phyloP scores from a whole-genome alignment of 2,888 invertebrate species.

The Nephrocerus scutellatus region DNA sequence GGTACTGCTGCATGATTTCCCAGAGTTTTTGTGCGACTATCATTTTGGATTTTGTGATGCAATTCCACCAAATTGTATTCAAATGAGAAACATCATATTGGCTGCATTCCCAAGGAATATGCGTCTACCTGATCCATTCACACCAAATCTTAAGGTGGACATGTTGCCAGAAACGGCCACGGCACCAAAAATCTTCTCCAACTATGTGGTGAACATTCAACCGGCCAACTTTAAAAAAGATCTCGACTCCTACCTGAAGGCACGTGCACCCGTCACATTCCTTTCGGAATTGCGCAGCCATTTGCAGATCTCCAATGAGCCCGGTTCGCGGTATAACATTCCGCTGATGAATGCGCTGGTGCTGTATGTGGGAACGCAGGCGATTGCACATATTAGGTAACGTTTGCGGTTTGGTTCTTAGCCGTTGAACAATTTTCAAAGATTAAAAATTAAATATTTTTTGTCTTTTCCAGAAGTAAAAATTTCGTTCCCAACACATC shows the following conservation, averaged over 20 bases:
- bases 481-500: conserved; percentile 91
- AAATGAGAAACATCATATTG: conserved; percentile 95
- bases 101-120: conserved; percentile 98
- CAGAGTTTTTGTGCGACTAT: conserved; percentile 98
- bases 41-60: conserved; percentile 99
- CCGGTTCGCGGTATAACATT: conserved; percentile 90
- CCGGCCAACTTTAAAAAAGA: conserved; percentile 88
- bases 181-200: conserved; percentile 83
- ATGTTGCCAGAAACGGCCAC: conserved; percentile 81
- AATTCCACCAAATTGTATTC: conserved; percentile 98
- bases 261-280: conserved; percentile 90
- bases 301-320: conserved; percentile 80
- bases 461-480: conserved; percentile 57
- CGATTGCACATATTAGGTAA: conserved; percentile 73
- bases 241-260: conserved; percentile 92
- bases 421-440: not conserved
- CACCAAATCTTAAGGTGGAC: conserved; percentile 90
- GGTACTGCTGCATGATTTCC: conserved; percentile 96
- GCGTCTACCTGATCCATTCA: conserved; percentile 97
- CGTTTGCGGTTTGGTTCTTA: conserved; percentile 1
- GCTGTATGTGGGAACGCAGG: conserved; percentile 94
- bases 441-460: not conserved
- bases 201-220: conserved; percentile 80
- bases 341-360: conserved; percentile 95
- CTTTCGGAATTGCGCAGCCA: conserved; percentile 85